Evolutionary conservation across 2,888 invertebrate species (phyloP).

Genomic region (Sympetrum striolatum): DNA sequence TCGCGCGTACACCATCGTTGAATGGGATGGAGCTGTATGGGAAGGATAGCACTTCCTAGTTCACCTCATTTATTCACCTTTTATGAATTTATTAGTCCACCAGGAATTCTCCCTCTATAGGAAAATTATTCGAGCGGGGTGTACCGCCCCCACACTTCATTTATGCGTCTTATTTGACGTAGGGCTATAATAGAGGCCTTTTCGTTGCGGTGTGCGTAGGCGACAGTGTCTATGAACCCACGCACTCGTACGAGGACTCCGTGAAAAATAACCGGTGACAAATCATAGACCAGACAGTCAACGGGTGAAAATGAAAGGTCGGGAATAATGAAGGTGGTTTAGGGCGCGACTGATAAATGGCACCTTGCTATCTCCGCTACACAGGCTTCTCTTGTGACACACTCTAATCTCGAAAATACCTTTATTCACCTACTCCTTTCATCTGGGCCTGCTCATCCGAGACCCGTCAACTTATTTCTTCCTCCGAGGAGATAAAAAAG

Average conservation of each 20-base stretch:
- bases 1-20: too few relatives aligned
- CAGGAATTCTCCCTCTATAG: too few relatives aligned
- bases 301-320: not conserved
- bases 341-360: not conserved
- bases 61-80: too few relatives aligned
- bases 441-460: not conserved
- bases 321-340: not conserved
- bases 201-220: not conserved
- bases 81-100: too few relatives aligned
- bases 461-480: not conserved
- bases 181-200: not conserved
- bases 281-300: not conserved
- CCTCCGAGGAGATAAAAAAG: not conserved
- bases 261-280: not conserved
- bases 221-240: not conserved
- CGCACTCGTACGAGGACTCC: not conserved
- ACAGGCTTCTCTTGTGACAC: not conserved
- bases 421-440: not conserved
- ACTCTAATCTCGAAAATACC: not conserved
- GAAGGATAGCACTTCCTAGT: too few relatives aligned
- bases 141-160: too few relatives aligned
- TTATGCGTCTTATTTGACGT: too few relatives aligned
- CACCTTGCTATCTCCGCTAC: not conserved
- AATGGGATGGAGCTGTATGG: too few relatives aligned
- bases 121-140: too few relatives aligned